phyloP scores from a whole-genome alignment of 2,888 invertebrate species.

The Rhamnusium bicolor region DNA sequence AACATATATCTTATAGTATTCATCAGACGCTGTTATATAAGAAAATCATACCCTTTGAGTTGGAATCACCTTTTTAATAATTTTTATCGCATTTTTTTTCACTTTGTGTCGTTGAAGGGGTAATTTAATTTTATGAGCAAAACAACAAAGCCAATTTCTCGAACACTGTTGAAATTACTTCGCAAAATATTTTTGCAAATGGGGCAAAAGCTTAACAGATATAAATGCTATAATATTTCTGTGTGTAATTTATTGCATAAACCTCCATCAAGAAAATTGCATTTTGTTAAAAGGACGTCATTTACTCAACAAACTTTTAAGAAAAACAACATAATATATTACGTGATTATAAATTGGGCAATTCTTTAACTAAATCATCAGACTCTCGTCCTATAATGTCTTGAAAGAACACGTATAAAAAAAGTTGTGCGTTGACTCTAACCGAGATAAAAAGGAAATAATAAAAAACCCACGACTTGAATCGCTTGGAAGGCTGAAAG shows the following conservation, averaged over 20 bases:
- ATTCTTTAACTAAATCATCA: slow-evolving; percentile 36
- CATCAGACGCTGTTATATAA: no score
- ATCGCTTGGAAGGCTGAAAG: slow-evolving; percentile 24
- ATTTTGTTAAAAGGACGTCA: slow-evolving; percentile 18
- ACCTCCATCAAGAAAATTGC: slow-evolving; percentile 3
- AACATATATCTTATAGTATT: no score
- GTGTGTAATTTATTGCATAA: not conserved
- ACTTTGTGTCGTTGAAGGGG: no score
- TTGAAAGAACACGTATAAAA: slow-evolving; percentile 17
- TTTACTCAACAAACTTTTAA: slow-evolving; percentile 20
- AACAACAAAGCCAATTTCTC: no score
- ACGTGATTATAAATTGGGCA: slow-evolving; percentile 36
- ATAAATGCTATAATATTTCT: not conserved
- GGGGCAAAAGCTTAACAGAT: not conserved
- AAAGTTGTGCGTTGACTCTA: slow-evolving; percentile 31
- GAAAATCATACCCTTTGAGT: no score
- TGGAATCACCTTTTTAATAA: no score
- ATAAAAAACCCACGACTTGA: slow-evolving; percentile 28
- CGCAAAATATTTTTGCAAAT: no score
- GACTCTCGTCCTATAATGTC: slow-evolving; percentile 18
- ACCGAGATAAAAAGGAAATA: slow-evolving; percentile 32
- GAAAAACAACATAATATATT: slow-evolving; percentile 29
- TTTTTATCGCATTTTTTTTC: no score
- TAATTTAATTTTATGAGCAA: no score
- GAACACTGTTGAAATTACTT: no score